Conservation (phyloP, 2,113 vertebrate species). For the Butastur rufipennis region DNA sequence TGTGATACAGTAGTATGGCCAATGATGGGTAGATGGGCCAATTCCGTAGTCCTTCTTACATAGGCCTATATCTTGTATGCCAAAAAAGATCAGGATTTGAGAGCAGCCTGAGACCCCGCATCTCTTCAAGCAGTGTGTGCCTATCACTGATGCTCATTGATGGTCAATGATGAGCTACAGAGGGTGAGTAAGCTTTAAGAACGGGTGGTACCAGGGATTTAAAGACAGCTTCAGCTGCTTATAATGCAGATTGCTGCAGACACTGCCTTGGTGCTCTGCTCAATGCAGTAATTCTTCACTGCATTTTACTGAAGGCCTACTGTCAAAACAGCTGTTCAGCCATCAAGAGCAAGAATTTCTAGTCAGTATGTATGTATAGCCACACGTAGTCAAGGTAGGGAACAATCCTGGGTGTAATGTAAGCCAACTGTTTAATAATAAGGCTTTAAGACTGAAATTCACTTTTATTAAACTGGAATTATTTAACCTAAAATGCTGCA, state of each 20-base stretch:
- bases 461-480: not conserved
- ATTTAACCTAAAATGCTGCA: not conserved
- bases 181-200: not conserved
- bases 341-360: not conserved
- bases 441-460: not conserved
- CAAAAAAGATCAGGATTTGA: not conserved
- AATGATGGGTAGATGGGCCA: not conserved
- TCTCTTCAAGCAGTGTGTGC: not conserved
- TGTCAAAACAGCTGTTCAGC: not conserved
- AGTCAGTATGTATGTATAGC: not conserved
- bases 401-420: not conserved
- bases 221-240: not conserved
- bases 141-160: accelerated
- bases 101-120: not conserved
- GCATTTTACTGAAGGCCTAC: not conserved
- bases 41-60: not conserved
- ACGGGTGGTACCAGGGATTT: not conserved
- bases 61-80: not conserved
- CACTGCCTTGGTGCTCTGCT: not conserved
- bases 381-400: not conserved
- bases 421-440: not conserved
- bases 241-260: not conserved
- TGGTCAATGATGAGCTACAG: not conserved
- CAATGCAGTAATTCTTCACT: not conserved
- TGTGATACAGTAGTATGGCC: not conserved